Conservation (phyloP, 1,140 invertebrate species). For the Ridgeia piscesae region DNA sequence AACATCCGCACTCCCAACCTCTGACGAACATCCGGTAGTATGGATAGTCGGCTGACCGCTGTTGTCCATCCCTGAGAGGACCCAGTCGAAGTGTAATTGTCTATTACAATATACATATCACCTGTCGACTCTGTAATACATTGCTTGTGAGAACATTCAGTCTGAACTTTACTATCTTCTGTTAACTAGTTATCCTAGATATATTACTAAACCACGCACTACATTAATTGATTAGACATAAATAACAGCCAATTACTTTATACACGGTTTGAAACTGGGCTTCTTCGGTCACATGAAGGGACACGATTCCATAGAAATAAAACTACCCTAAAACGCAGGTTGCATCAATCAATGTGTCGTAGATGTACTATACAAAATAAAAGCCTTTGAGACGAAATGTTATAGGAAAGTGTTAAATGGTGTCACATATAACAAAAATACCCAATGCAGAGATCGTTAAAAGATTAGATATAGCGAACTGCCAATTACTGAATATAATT, state of each 20-base stretch:
- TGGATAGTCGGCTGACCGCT: conserved; percentile 20
- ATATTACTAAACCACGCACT: background rate
- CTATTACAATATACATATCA: background rate
- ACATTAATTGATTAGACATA: no score
- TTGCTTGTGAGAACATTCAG: background rate
- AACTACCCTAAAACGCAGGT: no score
- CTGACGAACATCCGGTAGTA: conserved; percentile 11
- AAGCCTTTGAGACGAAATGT: no score
- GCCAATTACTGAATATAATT: no score
- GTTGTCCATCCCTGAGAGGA: background rate
- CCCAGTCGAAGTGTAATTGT: background rate
- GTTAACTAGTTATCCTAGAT: background rate
- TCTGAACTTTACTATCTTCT: background rate
- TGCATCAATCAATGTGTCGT: background rate
- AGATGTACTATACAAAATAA: no score
- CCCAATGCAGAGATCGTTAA: no score
- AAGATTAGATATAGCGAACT: background rate
- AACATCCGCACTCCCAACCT: conserved; percentile 31
- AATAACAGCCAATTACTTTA: no score
- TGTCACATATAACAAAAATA: no score
- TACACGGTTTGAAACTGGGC: no score
- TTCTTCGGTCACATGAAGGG: no score
- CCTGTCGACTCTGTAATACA: background rate
- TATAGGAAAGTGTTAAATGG: no score
- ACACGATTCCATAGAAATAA: no score